phyloP scores from a whole-genome alignment of 2,888 invertebrate species.

The Epicampocera succincta region DNA sequence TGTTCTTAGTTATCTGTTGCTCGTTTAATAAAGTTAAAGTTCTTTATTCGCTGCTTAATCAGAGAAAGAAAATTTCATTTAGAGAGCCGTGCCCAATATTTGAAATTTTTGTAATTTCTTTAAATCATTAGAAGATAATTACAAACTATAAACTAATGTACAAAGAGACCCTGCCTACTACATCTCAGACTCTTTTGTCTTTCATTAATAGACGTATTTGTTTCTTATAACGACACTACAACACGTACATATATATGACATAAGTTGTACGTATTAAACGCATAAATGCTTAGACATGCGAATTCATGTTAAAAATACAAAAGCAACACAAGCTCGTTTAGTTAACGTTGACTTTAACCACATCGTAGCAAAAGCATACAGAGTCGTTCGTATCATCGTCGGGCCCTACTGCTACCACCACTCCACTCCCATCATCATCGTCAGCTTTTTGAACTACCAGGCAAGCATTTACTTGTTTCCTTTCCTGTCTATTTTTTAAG shows the following conservation, averaged over 20 bases:
- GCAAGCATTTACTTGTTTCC: conserved; percentile 15
- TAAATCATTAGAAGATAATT: no score
- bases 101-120: no score
- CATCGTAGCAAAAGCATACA: conserved; percentile 28
- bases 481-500: neutral
- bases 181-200: neutral
- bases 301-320: neutral
- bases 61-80: no score
- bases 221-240: conserved; percentile 27
- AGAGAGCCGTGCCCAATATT: no score
- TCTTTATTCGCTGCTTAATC: no score
- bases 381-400: conserved; percentile 17
- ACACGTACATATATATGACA: conserved; percentile 47
- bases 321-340: conserved; percentile 12
- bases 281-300: neutral
- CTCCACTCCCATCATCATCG: neutral
- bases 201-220: conserved; percentile 17
- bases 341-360: conserved; percentile 27
- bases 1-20: no score
- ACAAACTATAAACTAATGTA: no score
- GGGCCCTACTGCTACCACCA: neutral
- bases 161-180: no score
- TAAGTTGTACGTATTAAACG: conserved; percentile 4
- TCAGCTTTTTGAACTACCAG: conserved; percentile 6
- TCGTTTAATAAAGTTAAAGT: no score